Base-by-base conservation (phyloP, 2,113 vertebrate genomes). In the Datnioides undecimradiatus region DNA sequence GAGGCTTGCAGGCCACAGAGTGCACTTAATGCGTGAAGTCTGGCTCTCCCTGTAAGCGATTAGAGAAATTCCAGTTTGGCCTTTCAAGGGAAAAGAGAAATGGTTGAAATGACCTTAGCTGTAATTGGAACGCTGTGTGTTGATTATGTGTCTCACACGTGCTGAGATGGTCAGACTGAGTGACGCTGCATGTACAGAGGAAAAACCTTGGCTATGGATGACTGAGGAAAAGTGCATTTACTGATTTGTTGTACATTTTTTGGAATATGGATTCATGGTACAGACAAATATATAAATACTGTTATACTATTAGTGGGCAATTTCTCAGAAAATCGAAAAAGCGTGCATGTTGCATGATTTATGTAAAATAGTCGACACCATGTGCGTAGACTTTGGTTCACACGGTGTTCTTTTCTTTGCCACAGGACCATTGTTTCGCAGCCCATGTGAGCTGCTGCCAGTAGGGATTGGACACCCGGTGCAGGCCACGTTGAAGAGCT, bases 391-490 rank as follows among this genome's bases (percentile, higher is more conserved):
- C 16, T 74, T 45, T 74, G 5, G 27, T 49, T 29, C 23, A 38
- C 23, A 43, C 4, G 29, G 19, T 45, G 0, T 25, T 21, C 0
- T 36, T 31, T 21, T 57, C 23, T 40, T 25, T 33, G 1, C 43
- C 29, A 23, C 83, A 99, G 98, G 96, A 90, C 96, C 94, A 1
- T 71, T 96, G 86, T 93, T 89, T 21, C 80, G 88, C 16, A 93
- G 87, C 52, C 95, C 91, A 0, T 99, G 98, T 89, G 93, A 96
- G 68, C 88, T 97, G 88, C 93, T 91, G 0, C 95, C 96, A 0
- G 95, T 98, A n/a, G 97, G 95, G 6, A 88, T 63, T 41, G 95
- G 95, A 0, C 97, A 99, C 78, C 98, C 98, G 0, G 97, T 99
- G 80, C 97, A 97, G 88, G 97, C 98, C 54, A 68, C 96, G 49